These are phyloP conservation scores for Cydia strobilella DNA, from an alignment of 1,140 invertebrate genomes.

Conservation along the genomic window DNA sequence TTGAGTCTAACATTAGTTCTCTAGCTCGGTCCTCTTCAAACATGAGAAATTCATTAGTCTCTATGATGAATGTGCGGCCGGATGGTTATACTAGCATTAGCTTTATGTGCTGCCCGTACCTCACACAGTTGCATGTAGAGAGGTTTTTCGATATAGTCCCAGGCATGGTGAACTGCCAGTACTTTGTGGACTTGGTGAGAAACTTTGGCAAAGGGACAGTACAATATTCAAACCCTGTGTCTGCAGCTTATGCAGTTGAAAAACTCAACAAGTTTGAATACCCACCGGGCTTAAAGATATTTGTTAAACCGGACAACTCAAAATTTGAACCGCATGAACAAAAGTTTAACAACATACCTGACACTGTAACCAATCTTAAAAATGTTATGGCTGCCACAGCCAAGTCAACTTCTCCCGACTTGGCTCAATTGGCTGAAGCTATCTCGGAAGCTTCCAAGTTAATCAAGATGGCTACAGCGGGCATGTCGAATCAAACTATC, in stretches of 20 bases:
- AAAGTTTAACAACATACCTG: constrained; percentile 49
- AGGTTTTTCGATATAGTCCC: constrained; percentile 62
- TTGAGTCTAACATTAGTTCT: constrained; percentile 55
- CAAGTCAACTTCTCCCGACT: constrained; percentile 53
- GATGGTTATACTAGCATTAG: constrained; percentile 53
- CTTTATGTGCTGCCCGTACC: constrained; percentile 58
- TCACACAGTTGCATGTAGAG: constrained; percentile 53
- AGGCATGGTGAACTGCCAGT: constrained; percentile 53
- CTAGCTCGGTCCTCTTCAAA: constrained; percentile 44
- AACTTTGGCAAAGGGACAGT: constrained; percentile 58
- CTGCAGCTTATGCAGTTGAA: constrained; percentile 61
- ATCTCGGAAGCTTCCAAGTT: constrained; percentile 68
- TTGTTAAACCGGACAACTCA: constrained; percentile 53
- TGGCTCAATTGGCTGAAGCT: constrained; percentile 60
- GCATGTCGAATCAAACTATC: constrained; percentile 45
- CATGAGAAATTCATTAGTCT: constrained; percentile 44
- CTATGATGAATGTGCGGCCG: constrained; percentile 53
- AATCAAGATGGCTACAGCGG: constrained; percentile 61
- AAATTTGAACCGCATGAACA: constrained; percentile 50
- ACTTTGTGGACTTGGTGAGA: constrained; percentile 52
- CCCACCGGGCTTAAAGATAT: constrained; percentile 58
- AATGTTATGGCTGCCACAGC: constrained; percentile 50
- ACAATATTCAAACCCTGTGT: constrained; percentile 60
- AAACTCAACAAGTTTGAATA: constrained; percentile 68
- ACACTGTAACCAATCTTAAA: constrained; percentile 53